phyloP scores from a whole-genome alignment of 2,888 invertebrate genomes.

The Thymelicus acteon region DNA sequence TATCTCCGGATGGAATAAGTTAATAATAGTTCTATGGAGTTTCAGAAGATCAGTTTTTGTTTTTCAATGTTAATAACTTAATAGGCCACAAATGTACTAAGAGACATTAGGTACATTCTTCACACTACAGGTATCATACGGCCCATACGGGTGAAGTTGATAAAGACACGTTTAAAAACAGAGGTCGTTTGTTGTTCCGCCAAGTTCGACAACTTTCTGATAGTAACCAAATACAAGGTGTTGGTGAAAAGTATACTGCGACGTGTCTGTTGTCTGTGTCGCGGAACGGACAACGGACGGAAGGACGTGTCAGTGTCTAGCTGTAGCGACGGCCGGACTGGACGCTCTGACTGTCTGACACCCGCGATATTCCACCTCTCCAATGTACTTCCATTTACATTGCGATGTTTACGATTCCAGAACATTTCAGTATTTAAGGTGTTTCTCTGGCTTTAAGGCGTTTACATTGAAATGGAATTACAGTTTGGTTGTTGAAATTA shows the following conservation, averaged over 20 bases:
- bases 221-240: not conserved
- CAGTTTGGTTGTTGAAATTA: no score
- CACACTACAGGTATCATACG: no score
- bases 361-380: slow-evolving; percentile 58
- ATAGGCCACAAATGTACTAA: no score
- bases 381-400: slow-evolving; percentile 38
- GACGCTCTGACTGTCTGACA: slow-evolving; percentile 65
- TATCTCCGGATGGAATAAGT: not conserved
- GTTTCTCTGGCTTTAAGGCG: no score
- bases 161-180: no score
- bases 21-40: not conserved
- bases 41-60: no score
- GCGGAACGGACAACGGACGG: slow-evolving; percentile 57
- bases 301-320: slow-evolving; percentile 77
- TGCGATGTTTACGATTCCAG: slow-evolving; percentile 26
- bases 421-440: not conserved
- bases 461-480: no score
- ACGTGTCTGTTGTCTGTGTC: slow-evolving; percentile 33
- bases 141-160: no score
- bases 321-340: slow-evolving; percentile 69
- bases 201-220: not conserved
- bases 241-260: not conserved
- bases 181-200: not conserved
- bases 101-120: no score
- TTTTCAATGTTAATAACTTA: no score